Evolutionary conservation across 2,797 vertebrate genomes (phyloP).

Genomic region (Rhinoraja longicauda): DNA sequence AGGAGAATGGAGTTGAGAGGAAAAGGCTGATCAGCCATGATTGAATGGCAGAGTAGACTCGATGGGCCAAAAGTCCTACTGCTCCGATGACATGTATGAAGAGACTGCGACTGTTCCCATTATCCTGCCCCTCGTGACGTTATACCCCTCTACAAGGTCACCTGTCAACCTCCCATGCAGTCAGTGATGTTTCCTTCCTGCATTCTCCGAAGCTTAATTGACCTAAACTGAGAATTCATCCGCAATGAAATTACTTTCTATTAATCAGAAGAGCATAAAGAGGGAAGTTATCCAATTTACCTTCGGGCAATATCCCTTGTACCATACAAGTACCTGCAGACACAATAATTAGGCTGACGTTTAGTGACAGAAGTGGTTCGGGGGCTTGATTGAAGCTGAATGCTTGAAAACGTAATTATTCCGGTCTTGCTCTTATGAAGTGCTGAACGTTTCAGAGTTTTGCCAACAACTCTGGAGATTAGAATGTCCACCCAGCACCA

Average conservation of each 20-base stretch:
- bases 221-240: not conserved
- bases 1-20: too few relatives aligned
- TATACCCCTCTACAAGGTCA: too few relatives aligned
- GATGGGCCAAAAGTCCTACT: too few relatives aligned
- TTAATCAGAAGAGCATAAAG: not conserved
- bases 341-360: not conserved
- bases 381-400: slow-evolving; percentile 2
- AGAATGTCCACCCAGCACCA: not conserved
- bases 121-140: too few relatives aligned
- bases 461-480: not conserved
- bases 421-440: not conserved
- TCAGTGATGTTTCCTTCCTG: too few relatives aligned
- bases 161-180: not conserved
- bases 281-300: not conserved
- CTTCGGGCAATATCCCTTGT: not conserved
- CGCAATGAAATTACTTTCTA: not conserved
- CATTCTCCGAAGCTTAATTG: not conserved
- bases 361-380: not conserved
- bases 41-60: too few relatives aligned
- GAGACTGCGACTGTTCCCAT: too few relatives aligned
- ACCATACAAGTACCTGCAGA: not conserved
- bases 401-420: not conserved
- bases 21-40: too few relatives aligned
- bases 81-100: too few relatives aligned
- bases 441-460: not conserved